These are phyloP conservation scores for Diaperis boleti DNA, from an alignment of 2,888 invertebrate genomes.

Conservation along the genomic window DNA sequence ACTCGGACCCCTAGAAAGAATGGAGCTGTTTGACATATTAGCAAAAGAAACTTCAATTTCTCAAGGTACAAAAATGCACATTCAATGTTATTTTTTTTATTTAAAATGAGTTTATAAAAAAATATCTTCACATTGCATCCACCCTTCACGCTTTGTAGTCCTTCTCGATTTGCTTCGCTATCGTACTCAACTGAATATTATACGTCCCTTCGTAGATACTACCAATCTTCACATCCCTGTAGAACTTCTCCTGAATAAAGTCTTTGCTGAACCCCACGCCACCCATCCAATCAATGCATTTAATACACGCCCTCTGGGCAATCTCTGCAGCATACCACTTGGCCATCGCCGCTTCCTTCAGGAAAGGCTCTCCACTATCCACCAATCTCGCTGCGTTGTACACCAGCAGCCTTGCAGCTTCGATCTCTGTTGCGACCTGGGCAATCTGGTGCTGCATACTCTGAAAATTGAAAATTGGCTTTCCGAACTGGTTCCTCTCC, in stretches of 20 bases:
- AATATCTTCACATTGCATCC: slow-evolving; percentile 1
- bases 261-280: slow-evolving; percentile 97
- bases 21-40: too few relatives aligned
- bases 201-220: slow-evolving; percentile 97
- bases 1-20: too few relatives aligned
- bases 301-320: slow-evolving; percentile 87
- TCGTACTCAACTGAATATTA: slow-evolving; percentile 96
- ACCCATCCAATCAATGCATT: slow-evolving; percentile 98
- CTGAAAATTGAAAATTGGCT: slow-evolving; percentile 91
- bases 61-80: too few relatives aligned
- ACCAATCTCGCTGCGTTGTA: slow-evolving; percentile 96
- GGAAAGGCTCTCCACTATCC: slow-evolving; percentile 85
- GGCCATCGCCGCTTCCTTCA: slow-evolving; percentile 97
- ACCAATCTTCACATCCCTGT: slow-evolving; percentile 95
- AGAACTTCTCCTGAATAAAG: slow-evolving; percentile 94
- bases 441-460: slow-evolving; percentile 97
- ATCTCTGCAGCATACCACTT: slow-evolving; percentile 90
- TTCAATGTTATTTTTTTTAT: slow-evolving; percentile 2
- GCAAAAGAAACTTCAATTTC: too few relatives aligned
- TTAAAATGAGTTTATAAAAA: slow-evolving; percentile 5
- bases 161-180: slow-evolving; percentile 88
- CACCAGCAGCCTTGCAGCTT: slow-evolving; percentile 88
- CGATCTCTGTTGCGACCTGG: slow-evolving; percentile 87
- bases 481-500: slow-evolving; percentile 95
- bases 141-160: slow-evolving; percentile 66